Evolutionary conservation across 2,888 invertebrate species (phyloP).

Genomic region (Celastrina argiolus): DNA sequence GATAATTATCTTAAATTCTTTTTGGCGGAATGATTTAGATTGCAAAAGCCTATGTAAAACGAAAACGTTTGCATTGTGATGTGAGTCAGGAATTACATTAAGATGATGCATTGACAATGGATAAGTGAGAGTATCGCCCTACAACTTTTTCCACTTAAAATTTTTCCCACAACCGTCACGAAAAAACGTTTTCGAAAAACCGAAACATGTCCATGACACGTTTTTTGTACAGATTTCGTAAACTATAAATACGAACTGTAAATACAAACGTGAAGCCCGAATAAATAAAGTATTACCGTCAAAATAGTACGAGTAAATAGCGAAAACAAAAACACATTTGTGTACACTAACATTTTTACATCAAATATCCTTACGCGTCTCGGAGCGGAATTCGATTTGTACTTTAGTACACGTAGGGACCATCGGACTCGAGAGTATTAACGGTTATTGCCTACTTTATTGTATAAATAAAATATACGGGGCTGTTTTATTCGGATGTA

Average conservation of each 20-base stretch:
- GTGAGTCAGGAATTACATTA: too few species aligned
- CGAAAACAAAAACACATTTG: neutral
- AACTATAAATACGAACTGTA: neutral
- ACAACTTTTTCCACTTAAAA: too few species aligned
- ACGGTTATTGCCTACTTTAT: neutral
- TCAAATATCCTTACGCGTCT: neutral
- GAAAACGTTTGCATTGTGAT: too few species aligned
- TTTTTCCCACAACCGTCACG: too few species aligned
- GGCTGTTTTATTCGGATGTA: neutral
- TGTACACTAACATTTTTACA: conserved; percentile 4
- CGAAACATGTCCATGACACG: too few species aligned
- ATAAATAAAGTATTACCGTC: neutral
- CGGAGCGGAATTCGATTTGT: neutral
- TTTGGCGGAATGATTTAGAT: neutral
- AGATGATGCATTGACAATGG: too few species aligned
- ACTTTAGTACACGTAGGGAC: neutral
- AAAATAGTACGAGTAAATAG: neutral
- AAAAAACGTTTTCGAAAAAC: too few species aligned
- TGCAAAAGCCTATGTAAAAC: neutral
- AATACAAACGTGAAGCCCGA: neutral
- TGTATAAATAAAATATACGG: neutral
- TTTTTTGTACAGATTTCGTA: too few species aligned
- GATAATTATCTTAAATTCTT: neutral
- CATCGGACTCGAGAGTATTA: neutral
- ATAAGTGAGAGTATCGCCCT: too few species aligned